Base-by-base conservation (phyloP, 1,140 invertebrate species). In the Papilio aristodemus region DNA sequence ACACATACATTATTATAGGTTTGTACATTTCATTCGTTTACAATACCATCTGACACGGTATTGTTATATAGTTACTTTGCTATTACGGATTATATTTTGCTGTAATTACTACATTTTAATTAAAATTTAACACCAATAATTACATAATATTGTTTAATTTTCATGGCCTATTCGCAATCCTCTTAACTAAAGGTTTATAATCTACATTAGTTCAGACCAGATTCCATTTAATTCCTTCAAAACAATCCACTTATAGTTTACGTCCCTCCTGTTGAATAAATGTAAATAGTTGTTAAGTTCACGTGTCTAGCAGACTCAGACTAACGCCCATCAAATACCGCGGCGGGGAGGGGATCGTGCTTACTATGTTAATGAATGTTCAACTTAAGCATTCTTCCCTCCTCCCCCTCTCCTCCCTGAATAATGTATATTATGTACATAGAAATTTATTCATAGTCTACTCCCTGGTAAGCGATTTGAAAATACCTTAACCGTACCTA, bases 381-480 rank as follows among this genome's bases (percentile, higher is more conserved):
- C 46, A 22, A 10, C 27, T 9, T 54, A 22, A 54, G 46, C 46
- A 54, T 17, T 19, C 46, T 22, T 19, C 46, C 46, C 19, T 0
- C 2, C n/a, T n/a, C n/a, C n/a, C n/a, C n/a, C n/a, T n/a, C n/a
- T n/a, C n/a, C n/a, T n/a, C n/a, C n/a, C 46, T 54, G 46, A 54
- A 10, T 14, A 22, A 54, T 46, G 43, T 46, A 46, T 50, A 43
- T 14, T 46, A 46, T 41, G 6, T 46, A 54, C 19, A 54, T 22
- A 54, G 46, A 50, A 54, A 54, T 25, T 54, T 54, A 54, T 54
- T 54, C 46, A 54, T 54, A 54, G 46, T 54, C 46, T 54, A 4
- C 46, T 54, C 46, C 1, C 46, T 4, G 3, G 38, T 54, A 22
- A 54, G 19, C 10, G 46, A 54, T 54, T 54, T 22, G 46, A 54